phyloP scores from a whole-genome alignment of 2,113 vertebrate genomes.

The Xiphophorus couchianus region DNA sequence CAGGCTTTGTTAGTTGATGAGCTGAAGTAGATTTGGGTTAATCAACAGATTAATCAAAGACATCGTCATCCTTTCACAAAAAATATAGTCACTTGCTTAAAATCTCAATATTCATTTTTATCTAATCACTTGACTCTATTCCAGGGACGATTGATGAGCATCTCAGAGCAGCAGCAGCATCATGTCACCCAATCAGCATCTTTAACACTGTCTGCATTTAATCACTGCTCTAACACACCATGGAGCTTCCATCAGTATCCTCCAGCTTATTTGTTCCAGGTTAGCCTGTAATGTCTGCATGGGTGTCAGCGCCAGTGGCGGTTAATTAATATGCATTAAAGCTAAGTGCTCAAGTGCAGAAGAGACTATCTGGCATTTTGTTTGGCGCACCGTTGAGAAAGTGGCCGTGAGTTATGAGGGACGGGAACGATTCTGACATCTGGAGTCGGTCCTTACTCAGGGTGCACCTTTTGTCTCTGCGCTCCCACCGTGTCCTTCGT shows the following conservation, averaged over 20 bases:
- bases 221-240: slow-evolving; percentile 30
- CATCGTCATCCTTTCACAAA: slow-evolving; percentile 13
- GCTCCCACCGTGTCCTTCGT: slow-evolving; percentile 46
- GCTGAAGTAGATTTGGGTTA: background rate
- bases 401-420: slow-evolving; percentile 69
- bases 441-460: slow-evolving; percentile 63
- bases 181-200: slow-evolving; percentile 7
- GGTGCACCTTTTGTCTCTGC: slow-evolving; percentile 49
- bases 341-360: slow-evolving; percentile 53
- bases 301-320: slow-evolving; percentile 15
- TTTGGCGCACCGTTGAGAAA: slow-evolving; percentile 32
- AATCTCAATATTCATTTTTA: slow-evolving; percentile 2
- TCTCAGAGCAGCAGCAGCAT: background rate
- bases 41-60: slow-evolving; percentile 10
- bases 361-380: slow-evolving; percentile 41
- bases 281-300: slow-evolving; percentile 8
- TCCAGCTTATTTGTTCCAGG: slow-evolving; percentile 19
- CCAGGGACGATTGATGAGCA: slow-evolving; percentile 8
- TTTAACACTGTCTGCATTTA: slow-evolving; percentile 18
- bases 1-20: background rate
- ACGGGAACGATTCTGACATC: slow-evolving; percentile 52
- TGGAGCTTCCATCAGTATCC: slow-evolving; percentile 17
- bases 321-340: slow-evolving; percentile 65
- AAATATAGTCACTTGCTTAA: background rate
- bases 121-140: slow-evolving; percentile 1